phyloP scores from a whole-genome alignment of 2,797 vertebrate species.

The Notolepis coatsorum region DNA sequence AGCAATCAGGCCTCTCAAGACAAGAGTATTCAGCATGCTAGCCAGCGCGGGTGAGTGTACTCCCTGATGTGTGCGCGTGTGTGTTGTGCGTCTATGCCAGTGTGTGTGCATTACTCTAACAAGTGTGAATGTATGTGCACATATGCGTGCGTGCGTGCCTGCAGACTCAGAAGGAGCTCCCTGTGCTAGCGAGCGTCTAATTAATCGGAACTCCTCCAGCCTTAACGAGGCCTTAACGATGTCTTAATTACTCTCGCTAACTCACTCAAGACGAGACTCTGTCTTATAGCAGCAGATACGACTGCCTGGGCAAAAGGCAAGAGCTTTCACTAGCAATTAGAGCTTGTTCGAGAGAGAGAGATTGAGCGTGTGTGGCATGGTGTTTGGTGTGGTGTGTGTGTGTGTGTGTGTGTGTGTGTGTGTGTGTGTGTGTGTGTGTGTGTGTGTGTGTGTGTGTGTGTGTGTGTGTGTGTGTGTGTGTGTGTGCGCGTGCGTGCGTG shows the following conservation, averaged over 20 bases:
- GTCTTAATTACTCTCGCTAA: conserved; percentile 74
- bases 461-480: background rate
- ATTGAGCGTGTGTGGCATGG: no score
- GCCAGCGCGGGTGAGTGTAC: conserved; percentile 31
- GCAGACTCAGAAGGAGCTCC: conserved; percentile 38
- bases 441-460: background rate
- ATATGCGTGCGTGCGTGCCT: conserved; percentile 19
- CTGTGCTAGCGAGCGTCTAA: conserved; percentile 59
- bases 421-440: background rate
- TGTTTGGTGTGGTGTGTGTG: no score
- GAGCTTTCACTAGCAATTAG: conserved; percentile 60
- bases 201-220: conserved; percentile 67
- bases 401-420: background rate
- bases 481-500: background rate
- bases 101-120: conserved; percentile 27
- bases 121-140: conserved; percentile 18
- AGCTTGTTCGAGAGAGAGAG: conserved; percentile 5
- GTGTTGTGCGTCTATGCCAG: conserved; percentile 26
- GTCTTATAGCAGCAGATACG: conserved; percentile 45
- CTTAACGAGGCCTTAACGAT: conserved; percentile 56
- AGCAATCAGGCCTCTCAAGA: conserved; percentile 50
- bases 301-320: conserved; percentile 72
- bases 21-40: conserved; percentile 40
- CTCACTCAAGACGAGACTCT: conserved; percentile 70
- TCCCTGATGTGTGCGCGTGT: background rate